A percentile compares a stretch with the other conserved stretches of the same genome.
Evolutionary conservation across 2,113 vertebrate genomes (phyloP).

Genomic region (Falco punctatus): DNA sequence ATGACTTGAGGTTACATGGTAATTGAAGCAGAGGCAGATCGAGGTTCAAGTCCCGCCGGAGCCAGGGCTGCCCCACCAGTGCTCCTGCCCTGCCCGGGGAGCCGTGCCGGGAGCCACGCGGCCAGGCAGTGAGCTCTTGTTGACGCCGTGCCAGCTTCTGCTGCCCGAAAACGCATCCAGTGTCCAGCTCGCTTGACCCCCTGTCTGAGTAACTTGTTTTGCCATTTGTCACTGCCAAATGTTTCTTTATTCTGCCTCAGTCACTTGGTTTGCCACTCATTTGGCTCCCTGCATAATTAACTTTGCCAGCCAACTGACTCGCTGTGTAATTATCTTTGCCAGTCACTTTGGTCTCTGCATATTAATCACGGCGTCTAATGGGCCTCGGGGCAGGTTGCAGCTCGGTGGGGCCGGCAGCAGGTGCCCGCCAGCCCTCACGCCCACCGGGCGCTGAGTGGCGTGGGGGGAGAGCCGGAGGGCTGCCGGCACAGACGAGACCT

Average conservation of each 20-base stretch:
- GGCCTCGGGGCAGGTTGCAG: conserved; percentile 1
- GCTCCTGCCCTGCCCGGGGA: neutral
- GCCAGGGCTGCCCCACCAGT: neutral
- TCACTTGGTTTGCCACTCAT: conserved; percentile 35
- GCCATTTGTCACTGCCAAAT: conserved; percentile 64
- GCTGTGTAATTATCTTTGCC: conserved; percentile 60
- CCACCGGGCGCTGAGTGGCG: neutral
- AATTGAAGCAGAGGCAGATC: accelerated
- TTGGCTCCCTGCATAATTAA: conserved; percentile 60
- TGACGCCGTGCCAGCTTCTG: neutral
- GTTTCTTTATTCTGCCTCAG: conserved; percentile 41
- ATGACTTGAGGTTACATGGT: accelerated
- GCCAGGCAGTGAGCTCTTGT: neutral
- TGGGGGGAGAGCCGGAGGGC: neutral
- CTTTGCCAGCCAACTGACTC: conserved; percentile 67
- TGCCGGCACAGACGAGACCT: neutral
- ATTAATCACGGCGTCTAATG: conserved; percentile 20
- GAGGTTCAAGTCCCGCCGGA: neutral
- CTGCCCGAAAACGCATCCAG: neutral
- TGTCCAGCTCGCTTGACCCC: conserved; percentile 23
- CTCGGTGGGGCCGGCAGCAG: neutral
- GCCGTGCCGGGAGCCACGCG: neutral
- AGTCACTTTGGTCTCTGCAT: conserved; percentile 16
- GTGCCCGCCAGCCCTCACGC: neutral
- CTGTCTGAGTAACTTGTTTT: conserved; percentile 13